Percentiles rank a stretch among this genome's conserved stretches.
phyloP scores from a whole-genome alignment of 2,888 invertebrate genomes.

The Spatulosminthurus flaviceps region DNA sequence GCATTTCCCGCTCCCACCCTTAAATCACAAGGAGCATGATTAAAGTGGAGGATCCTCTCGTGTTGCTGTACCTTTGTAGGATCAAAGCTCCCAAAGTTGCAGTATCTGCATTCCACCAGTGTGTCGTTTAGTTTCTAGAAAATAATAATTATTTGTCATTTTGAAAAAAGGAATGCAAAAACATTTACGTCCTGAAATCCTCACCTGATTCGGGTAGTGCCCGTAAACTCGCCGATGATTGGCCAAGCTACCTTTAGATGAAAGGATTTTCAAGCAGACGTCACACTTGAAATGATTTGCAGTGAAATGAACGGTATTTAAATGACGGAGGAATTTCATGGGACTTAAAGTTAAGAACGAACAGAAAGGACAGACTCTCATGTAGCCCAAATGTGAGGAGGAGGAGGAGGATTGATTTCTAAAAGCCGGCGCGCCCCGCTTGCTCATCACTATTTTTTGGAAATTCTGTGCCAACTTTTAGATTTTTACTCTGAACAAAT shows the following conservation, averaged over 20 bases:
- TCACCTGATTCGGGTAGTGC: not conserved
- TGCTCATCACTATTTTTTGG: no score
- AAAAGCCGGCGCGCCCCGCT: no score
- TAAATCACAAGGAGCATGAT: not conserved
- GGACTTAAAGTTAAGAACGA: not conserved
- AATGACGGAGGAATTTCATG: not conserved
- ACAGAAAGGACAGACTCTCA: conserved; percentile 1
- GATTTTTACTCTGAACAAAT: no score
- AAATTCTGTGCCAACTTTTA: no score
- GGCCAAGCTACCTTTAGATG: not conserved
- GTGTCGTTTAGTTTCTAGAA: not conserved
- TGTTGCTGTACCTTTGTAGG: not conserved
- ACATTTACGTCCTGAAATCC: no score
- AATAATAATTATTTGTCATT: no score
- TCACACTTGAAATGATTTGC: not conserved
- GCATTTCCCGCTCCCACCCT: no score
- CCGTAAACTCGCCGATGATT: not conserved
- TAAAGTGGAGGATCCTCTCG: not conserved
- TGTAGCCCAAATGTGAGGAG: no score
- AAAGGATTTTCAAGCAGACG: not conserved
- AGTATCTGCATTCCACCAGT: not conserved
- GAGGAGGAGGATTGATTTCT: no score
- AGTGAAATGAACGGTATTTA: not conserved
- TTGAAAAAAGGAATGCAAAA: no score
- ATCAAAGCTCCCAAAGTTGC: not conserved